Percentiles rank a stretch among this genome's conserved stretches.
These are phyloP conservation scores for Carduelis carduelis DNA, from an alignment of 2,797 vertebrate species.

Conservation along the genomic window DNA sequence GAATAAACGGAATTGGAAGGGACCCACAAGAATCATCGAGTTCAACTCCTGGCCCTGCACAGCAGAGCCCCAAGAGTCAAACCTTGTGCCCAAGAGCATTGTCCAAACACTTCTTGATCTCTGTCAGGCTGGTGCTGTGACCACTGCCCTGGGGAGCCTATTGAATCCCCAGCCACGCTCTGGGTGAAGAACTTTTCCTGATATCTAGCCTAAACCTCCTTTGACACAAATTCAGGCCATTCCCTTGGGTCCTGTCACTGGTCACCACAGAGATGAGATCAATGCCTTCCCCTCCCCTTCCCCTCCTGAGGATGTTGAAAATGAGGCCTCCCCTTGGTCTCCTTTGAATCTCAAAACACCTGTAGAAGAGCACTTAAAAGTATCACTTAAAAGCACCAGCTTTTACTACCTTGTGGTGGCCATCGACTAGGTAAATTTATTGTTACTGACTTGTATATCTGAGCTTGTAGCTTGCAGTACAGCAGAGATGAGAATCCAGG, in stretches of 20 bases:
- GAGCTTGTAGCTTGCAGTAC: neutral
- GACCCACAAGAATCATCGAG: rapidly evolving
- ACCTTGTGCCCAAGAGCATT: rapidly evolving
- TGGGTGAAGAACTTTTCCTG: neutral
- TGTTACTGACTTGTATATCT: neutral
- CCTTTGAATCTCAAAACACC: neutral
- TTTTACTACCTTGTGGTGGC: neutral
- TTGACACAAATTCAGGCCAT: neutral
- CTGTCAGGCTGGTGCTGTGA: neutral
- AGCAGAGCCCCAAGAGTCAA: neutral
- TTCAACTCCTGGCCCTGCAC: neutral
- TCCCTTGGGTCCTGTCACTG: neutral
- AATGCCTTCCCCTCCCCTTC: neutral
- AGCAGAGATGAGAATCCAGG: neutral
- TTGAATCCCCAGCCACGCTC: neutral
- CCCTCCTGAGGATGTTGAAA: neutral
- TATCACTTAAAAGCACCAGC: neutral
- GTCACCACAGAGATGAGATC: neutral
- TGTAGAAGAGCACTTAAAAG: neutral
- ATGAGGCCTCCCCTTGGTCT: neutral
- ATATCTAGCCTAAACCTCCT: neutral
- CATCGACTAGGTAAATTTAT: neutral
- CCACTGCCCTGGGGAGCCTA: neutral
- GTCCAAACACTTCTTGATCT: neutral
- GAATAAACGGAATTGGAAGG: neutral